Evolutionary conservation across 2,797 vertebrate genomes (phyloP).

Genomic region (Sebastes hubbsi): DNA sequence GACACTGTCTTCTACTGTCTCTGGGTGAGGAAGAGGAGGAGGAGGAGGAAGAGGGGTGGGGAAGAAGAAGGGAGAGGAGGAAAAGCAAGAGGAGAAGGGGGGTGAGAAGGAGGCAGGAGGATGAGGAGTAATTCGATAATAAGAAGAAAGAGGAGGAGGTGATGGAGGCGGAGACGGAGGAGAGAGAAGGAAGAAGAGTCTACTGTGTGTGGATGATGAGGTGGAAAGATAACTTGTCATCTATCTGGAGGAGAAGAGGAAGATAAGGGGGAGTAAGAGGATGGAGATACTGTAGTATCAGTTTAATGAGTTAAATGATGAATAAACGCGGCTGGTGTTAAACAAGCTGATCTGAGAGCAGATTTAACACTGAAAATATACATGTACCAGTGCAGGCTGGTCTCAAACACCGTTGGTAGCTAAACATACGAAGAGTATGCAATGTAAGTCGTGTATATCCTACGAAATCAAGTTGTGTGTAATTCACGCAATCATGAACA

Average conservation of each 20-base stretch:
- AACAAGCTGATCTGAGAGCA: constrained; percentile 1
- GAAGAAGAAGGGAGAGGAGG: background rate
- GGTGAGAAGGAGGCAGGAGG: background rate
- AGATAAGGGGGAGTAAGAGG: background rate
- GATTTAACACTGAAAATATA: background rate
- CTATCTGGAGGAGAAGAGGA: background rate
- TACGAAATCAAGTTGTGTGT: too few species aligned
- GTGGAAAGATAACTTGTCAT: background rate
- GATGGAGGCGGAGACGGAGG: background rate
- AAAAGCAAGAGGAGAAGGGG: background rate
- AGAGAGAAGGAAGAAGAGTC: background rate
- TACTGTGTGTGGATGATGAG: constrained; percentile 5
- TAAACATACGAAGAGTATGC: too few species aligned
- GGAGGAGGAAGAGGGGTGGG: background rate
- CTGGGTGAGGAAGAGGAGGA: background rate
- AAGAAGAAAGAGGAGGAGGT: background rate
- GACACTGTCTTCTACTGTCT: background rate
- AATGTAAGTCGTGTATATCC: too few species aligned
- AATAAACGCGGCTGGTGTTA: background rate
- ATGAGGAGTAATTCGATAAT: background rate
- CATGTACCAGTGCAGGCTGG: background rate
- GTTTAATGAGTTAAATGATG: background rate
- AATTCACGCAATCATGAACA: too few species aligned
- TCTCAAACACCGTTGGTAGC: too few species aligned
- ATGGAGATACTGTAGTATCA: background rate